These are phyloP conservation scores for Drosophila quadrilineata DNA, from an alignment of 1,140 invertebrate species.

Conservation along the genomic window DNA sequence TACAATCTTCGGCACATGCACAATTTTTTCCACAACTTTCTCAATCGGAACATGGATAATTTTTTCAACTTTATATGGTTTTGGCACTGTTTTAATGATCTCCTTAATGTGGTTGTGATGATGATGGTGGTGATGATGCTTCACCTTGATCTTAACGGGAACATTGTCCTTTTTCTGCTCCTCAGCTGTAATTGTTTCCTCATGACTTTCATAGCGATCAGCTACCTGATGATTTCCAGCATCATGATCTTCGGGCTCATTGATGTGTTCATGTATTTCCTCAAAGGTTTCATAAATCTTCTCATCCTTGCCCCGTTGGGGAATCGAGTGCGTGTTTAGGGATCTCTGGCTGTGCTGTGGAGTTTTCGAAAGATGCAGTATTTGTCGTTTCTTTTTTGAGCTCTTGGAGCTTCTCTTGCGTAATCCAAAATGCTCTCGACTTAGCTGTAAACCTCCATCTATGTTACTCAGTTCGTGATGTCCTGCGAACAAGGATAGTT, in stretches of 20 bases:
- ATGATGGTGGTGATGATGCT: conserved; percentile 85
- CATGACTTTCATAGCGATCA: conserved; percentile 32
- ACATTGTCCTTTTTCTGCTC: conserved; percentile 23
- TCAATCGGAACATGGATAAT: conserved; percentile 78
- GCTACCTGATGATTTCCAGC: conserved; percentile 42
- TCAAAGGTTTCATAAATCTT: conserved; percentile 43
- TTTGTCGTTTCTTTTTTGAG: conserved; percentile 21
- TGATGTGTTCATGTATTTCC: conserved; percentile 56
- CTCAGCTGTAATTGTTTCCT: conserved; percentile 9
- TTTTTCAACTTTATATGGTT: conserved; percentile 82
- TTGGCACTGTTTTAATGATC: conserved; percentile 83
- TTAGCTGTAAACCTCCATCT: not conserved
- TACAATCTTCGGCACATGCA: conserved; percentile 57
- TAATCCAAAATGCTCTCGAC: conserved; percentile 10
- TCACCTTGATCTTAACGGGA: conserved; percentile 82
- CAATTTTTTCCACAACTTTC: conserved; percentile 74
- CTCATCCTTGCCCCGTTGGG: conserved; percentile 18
- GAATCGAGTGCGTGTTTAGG: too few species aligned
- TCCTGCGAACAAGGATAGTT: not conserved
- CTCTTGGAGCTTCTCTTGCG: conserved; percentile 10
- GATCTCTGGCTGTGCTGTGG: not conserved
- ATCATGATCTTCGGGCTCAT: conserved; percentile 29
- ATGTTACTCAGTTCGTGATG: not conserved
- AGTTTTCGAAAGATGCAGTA: not conserved
- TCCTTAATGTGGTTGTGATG: conserved; percentile 84